Conservation (phyloP, 2,113 vertebrate genomes). For the Leucopsar rothschildi region DNA sequence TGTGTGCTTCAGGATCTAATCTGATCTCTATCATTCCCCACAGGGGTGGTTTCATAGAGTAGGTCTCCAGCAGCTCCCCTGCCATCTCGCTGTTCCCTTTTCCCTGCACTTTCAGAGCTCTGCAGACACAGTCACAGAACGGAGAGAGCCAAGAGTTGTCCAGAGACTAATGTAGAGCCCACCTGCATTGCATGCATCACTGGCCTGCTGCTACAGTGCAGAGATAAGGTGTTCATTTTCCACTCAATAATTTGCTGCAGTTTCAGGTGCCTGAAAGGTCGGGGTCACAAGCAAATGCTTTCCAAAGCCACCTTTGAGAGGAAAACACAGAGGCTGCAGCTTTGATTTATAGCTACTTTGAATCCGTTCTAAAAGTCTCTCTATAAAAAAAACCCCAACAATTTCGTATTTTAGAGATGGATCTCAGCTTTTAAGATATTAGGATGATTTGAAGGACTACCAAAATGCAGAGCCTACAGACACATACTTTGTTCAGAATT, state of each 20-base stretch:
- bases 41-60: not conserved
- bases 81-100: not conserved
- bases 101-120: not conserved
- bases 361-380: not conserved
- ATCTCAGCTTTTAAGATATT: not conserved
- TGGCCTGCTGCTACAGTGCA: not conserved
- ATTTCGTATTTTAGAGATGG: not conserved
- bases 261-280: not conserved
- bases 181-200: not conserved
- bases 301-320: not conserved
- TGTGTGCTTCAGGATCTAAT: no score
- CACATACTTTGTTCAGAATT: not conserved
- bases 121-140: not conserved
- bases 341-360: not conserved
- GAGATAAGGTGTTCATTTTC: not conserved
- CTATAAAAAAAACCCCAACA: not conserved
- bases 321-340: not conserved
- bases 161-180: not conserved
- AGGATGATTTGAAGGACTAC: not conserved
- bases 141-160: not conserved
- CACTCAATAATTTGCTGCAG: not conserved
- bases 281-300: not conserved
- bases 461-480: not conserved
- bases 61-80: not conserved
- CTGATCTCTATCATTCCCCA: rapidly evolving